Evolutionary conservation across 2,113 vertebrate species (phyloP).

Genomic region (Hemiscyllium ocellatum): DNA sequence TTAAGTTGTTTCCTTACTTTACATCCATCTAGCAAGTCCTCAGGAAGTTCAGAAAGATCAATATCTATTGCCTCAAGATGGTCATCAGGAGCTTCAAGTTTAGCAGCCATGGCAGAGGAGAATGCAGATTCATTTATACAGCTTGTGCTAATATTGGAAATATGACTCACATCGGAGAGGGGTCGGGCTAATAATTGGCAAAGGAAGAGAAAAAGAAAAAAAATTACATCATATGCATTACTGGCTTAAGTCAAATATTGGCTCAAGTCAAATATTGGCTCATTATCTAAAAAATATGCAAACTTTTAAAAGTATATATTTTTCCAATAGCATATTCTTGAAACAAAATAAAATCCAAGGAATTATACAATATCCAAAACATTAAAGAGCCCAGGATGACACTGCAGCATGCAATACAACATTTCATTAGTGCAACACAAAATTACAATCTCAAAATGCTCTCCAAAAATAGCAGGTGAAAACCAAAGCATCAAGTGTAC

Average conservation of each 20-base stretch:
- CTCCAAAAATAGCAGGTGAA: not conserved
- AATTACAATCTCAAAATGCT: not conserved
- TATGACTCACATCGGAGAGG: conserved; percentile 83
- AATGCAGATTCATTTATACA: conserved; percentile 70
- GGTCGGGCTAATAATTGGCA: conserved; percentile 40
- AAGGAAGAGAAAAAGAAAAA: not conserved
- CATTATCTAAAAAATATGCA: not conserved
- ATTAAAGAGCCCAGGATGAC: not conserved
- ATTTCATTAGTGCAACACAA: not conserved
- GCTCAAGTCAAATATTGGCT: not conserved
- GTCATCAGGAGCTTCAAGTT: conserved; percentile 63
- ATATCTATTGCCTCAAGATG: conserved; percentile 73
- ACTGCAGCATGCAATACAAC: not conserved
- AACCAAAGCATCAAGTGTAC: not conserved
- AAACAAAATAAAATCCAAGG: not conserved
- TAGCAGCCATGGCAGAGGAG: conserved; percentile 60
- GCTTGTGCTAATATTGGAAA: conserved; percentile 74
- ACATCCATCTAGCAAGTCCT: conserved; percentile 89
- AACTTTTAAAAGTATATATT: not conserved
- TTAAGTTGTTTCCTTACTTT: conserved; percentile 61
- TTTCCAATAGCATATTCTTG: not conserved
- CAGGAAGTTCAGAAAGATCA: conserved; percentile 64
- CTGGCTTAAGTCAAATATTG: not conserved
- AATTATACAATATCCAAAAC: not conserved
- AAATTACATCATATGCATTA: not conserved